Base-by-base conservation (phyloP, 2,888 invertebrate genomes). In the Erebia aethiops region DNA sequence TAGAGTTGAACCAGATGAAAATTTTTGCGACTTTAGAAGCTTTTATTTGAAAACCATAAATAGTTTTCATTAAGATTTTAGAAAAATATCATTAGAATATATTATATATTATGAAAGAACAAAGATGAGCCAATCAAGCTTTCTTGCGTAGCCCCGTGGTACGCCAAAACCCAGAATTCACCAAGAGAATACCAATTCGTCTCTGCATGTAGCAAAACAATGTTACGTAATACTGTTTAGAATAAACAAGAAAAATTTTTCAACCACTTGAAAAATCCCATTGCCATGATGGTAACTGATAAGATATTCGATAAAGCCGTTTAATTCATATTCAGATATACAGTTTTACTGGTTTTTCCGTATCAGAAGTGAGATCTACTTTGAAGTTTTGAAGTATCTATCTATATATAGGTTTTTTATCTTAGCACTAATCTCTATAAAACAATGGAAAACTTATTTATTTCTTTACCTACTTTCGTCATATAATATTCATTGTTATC, bases 391-490 rank as follows among this genome's bases (percentile, higher is more conserved):
- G 35, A 35, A 35, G 35, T 1, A 5, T 35, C 35, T 35, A 35
- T 35, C 7, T 35, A 7, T 35, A 35, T 26, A 26, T 26, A 26
- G 2, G 26, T 35, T 35, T 43, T 43, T 46, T 58, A 41, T 58
- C 41, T 58, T 41, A 35, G n/a, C 58, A n/a, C 9, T 41, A 9
- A n/a, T 58, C 35, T 14, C 58, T n/a, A 2, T 41, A 41, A 58
- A 58, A 58, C 58, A 58, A 58, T 41, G 58, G 58, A 58, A 58
- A 58, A 35, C 35, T 35, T 26, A 35, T 26, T 35, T 35, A 35
- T 5, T 13, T 13, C 41, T 58, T 41, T 41, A 9, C 58, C 41
- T 58, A 56, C 56, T 4, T 21, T 21, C 21, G 1, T 18, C 13
- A 13, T 4, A 51, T 26, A 26, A 26, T 26, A 26, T 4, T 26